A percentile compares a stretch with the other conserved stretches of the same genome.
Conservation (phyloP, 2,888 invertebrate species). For the Apantesis nais region DNA sequence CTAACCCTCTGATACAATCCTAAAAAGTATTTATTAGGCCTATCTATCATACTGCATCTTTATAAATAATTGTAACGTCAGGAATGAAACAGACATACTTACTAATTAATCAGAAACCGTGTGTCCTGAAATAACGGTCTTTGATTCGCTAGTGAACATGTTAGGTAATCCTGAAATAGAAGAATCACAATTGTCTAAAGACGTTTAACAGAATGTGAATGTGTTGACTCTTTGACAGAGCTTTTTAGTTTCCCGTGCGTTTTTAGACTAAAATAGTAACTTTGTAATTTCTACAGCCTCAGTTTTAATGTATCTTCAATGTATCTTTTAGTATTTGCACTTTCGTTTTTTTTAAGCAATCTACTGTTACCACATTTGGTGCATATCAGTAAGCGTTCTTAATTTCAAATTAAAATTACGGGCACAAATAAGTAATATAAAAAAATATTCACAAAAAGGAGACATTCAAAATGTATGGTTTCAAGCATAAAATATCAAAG, state of each 20-base stretch:
- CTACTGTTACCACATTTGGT: background rate
- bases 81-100: conserved; percentile 11
- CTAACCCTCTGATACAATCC: background rate
- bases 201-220: conserved; percentile 47
- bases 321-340: background rate
- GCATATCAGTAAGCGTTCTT: background rate
- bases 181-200: conserved; percentile 49
- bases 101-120: conserved; percentile 38
- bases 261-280: background rate
- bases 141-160: conserved; percentile 46
- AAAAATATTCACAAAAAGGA: background rate
- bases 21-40: conserved; percentile 24
- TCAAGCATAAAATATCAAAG: conserved; percentile 32
- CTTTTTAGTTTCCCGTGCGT: conserved; percentile 31
- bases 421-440: conserved; percentile 5
- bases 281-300: conserved; percentile 12
- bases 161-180: conserved; percentile 27
- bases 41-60: conserved; percentile 34
- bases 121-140: conserved; percentile 22
- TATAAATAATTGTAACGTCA: conserved; percentile 39
- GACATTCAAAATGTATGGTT: conserved; percentile 16
- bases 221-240: conserved; percentile 29
- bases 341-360: conserved; percentile 9
- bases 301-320: background rate
- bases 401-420: background rate